phyloP scores from a whole-genome alignment of 1,140 invertebrate species.

The Trichomalopsis sarcophagae region DNA sequence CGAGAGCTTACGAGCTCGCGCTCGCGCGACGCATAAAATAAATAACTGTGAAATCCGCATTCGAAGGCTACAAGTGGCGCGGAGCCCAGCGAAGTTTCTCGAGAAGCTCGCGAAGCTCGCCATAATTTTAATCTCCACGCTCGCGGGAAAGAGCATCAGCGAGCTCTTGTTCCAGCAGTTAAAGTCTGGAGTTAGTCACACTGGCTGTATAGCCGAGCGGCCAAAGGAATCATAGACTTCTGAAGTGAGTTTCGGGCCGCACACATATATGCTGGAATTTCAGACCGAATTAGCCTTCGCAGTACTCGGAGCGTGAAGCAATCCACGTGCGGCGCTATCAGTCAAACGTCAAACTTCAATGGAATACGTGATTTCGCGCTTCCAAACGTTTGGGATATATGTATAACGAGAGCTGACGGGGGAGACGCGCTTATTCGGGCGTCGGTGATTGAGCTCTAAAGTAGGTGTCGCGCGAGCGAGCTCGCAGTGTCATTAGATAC shows the following conservation, averaged over 20 bases:
- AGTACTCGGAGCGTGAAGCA: neutral
- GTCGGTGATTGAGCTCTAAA: neutral
- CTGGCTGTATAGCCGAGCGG: neutral
- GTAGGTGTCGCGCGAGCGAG: neutral
- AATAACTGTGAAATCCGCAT: neutral
- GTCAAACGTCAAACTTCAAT: constrained; percentile 6
- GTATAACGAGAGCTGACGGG: neutral
- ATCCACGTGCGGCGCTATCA: neutral
- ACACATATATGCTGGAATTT: neutral
- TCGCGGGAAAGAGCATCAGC: neutral
- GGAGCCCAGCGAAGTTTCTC: neutral
- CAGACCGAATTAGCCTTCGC: neutral
- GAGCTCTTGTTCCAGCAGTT: neutral
- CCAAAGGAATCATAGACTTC: neutral
- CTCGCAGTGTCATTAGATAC: neutral
- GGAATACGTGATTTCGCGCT: neutral
- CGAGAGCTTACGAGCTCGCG: neutral
- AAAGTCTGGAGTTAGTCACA: neutral
- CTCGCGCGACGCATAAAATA: neutral
- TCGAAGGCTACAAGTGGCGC: neutral
- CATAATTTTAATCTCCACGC: neutral
- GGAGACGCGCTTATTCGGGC: neutral
- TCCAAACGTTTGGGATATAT: neutral
- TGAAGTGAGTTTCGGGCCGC: neutral
- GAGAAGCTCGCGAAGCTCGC: neutral